Evolutionary conservation across 1,140 invertebrate species (phyloP), one percentile per base, ranked within the genome.

Genomic region (Homalodisca vitripennis): DNA sequence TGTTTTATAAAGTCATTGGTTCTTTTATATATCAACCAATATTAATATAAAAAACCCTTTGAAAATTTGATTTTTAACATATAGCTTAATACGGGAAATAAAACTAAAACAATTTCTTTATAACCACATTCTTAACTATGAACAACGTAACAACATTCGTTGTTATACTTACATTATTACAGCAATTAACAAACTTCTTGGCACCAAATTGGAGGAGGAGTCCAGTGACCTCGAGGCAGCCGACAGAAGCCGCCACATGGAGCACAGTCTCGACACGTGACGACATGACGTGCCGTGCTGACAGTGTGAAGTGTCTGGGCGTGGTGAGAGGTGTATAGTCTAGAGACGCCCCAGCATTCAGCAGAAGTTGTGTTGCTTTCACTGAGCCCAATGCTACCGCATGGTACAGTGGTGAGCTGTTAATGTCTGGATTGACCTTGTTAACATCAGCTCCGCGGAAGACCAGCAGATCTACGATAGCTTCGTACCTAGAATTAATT

Each of bases 341-440:
- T 63, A 63, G n/a, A n/a, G n/a, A 17, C 34, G 81, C 81, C 30
- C 82, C 81, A 27, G 80, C 76, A 1, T 76, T 70, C 20, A 85
- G 84, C 74, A 31, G 74, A 75, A 55, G 79, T 75, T 6, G 80
- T 78, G 70, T 31, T 3, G 81, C 81, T 13, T 78, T 77, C 1
- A 76, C 70, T 41, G 82, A 81, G 3, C 80, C 78, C 14, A 73
- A 71, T 68, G 74, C 79, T 67, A 79, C 82, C 29, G 84, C 82
- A 69, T 83, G 75, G 72, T 84, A 81, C 47, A 85, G 75, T 48
- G 83, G 79, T 3, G 83, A 83, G 24, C 71, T 73, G 14, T 73
- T 71, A 31, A 76, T 75, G 24, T 74, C 70, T 2, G 73, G 70
- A 31, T 76, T 72, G 32, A 71, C 64, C 20, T 68, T 73, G 62